Evolutionary conservation across 1,140 invertebrate species (phyloP).

Genomic region (Orchesella cincta): DNA sequence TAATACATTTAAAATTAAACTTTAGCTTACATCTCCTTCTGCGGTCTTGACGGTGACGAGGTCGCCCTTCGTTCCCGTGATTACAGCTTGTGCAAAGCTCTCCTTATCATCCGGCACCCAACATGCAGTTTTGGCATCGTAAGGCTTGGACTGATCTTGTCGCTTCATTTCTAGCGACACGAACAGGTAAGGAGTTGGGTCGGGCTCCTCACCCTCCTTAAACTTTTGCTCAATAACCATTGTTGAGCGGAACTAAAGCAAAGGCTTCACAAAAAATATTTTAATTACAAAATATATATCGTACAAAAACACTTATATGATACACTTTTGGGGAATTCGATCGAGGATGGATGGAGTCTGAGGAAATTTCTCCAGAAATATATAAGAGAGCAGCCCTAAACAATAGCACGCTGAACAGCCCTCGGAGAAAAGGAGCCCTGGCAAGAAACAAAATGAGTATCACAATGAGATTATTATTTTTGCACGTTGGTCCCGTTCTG

Average conservation of each 20-base stretch:
- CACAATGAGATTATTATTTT: not conserved
- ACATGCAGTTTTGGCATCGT: slow-evolving; percentile 67
- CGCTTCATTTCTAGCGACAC: slow-evolving; percentile 54
- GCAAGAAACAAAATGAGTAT: not conserved
- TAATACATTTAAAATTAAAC: too few relatives aligned
- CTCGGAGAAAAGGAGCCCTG: slow-evolving; percentile 26
- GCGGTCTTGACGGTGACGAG: slow-evolving; percentile 62
- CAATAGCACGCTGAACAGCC: not conserved
- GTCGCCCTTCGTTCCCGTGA: slow-evolving; percentile 68
- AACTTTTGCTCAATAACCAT: slow-evolving; percentile 34
- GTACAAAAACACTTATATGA: not conserved
- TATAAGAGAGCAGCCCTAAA: not conserved
- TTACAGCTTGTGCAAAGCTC: slow-evolving; percentile 62
- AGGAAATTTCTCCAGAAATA: not conserved
- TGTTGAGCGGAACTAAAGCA: too few relatives aligned
- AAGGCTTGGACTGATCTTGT: slow-evolving; percentile 61
- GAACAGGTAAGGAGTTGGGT: slow-evolving; percentile 29
- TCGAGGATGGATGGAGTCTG: not conserved
- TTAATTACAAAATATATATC: not conserved
- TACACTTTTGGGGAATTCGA: too few relatives aligned
- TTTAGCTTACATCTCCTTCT: slow-evolving; percentile 59
- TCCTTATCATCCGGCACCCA: slow-evolving; percentile 69
- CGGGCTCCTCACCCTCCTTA: slow-evolving; percentile 30
- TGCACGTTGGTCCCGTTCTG: not conserved
- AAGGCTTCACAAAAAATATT: too few relatives aligned